Conservation (phyloP, 2,113 vertebrate species). For the Muscicapa adusta region DNA sequence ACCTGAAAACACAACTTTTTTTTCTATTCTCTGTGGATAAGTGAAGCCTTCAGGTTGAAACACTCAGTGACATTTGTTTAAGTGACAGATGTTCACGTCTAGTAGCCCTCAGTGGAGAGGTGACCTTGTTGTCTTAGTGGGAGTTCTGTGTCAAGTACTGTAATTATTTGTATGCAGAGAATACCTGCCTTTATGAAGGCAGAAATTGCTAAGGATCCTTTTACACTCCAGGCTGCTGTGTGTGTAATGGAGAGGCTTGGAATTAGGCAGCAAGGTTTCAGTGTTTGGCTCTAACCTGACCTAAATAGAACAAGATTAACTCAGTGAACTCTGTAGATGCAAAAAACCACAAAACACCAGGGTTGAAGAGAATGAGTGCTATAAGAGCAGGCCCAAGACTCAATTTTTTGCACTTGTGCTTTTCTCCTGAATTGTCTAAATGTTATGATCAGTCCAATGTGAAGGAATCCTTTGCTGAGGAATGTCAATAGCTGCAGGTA, state of each 20-base stretch:
- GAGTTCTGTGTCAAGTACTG: background rate
- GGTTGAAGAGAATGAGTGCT: background rate
- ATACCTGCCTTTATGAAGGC: background rate
- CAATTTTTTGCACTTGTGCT: background rate
- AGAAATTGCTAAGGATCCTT: background rate
- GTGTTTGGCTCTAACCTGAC: background rate
- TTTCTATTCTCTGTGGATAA: background rate
- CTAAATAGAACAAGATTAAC: background rate
- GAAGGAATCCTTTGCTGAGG: background rate
- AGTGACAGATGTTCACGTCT: conserved; percentile 34
- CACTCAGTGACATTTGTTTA: background rate
- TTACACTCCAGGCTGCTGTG: background rate
- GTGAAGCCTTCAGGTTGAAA: background rate
- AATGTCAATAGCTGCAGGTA: background rate
- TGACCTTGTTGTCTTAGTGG: conserved; percentile 22
- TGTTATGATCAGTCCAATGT: background rate
- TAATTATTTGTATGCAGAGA: background rate
- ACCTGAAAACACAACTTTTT: background rate
- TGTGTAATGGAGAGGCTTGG: background rate
- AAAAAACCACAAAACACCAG: background rate
- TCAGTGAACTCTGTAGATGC: background rate
- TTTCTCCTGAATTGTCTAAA: background rate
- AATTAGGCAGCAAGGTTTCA: background rate
- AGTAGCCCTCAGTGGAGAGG: background rate
- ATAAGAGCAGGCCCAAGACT: background rate